Base-by-base conservation (phyloP, 2,113 vertebrate genomes). In the Myxocyprinus asiaticus region DNA sequence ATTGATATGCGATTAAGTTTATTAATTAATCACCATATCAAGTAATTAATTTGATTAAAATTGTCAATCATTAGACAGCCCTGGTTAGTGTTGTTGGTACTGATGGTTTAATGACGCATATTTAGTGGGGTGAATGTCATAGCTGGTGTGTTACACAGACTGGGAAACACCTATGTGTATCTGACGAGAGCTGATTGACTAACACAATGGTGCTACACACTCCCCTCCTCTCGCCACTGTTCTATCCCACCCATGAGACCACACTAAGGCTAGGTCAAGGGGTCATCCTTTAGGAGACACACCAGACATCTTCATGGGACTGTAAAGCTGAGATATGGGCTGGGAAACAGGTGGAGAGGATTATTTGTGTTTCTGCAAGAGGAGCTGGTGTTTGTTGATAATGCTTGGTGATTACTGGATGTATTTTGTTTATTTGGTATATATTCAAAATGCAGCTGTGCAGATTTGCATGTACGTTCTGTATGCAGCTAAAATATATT, bases 161-260 rank as follows among this genome's bases (percentile, higher is more conserved):
- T 81, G 80, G 63, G 59, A 75, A 75, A 75, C 22, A 3, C 22
- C 22, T 33, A 11, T 48, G 47, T 48, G 55, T 58, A 14, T 42
- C 55, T 72, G 70, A 4, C 17, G 9, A 61, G 59, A 42, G 72
- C 63, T 76, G 9, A 65, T 66, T 63, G 77, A 55, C 51, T 79
- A 3, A 76, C 81, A 88, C 86, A 87, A 89, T 85, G 68, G 9
- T 69, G 78, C 81, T 82, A 85, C 89, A 88, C 86, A 81, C 5
- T 72, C 47, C 50, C 77, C 75, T 69, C 43, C 64, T 80, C 81
- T 84, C 67, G 53, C 83, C 76, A 65, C 80, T 76, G 50, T 67
- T 80, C 80, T 78, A 47, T 84, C 48, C 65, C 81, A 89, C 88
- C 88, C 87, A 88, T 84, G 83, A 85, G 87, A 90, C 88, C 86